Percentiles rank a stretch among this genome's conserved stretches.
Conservation (phyloP, 2,888 invertebrate species). For the Ochlodes sylvanus region DNA sequence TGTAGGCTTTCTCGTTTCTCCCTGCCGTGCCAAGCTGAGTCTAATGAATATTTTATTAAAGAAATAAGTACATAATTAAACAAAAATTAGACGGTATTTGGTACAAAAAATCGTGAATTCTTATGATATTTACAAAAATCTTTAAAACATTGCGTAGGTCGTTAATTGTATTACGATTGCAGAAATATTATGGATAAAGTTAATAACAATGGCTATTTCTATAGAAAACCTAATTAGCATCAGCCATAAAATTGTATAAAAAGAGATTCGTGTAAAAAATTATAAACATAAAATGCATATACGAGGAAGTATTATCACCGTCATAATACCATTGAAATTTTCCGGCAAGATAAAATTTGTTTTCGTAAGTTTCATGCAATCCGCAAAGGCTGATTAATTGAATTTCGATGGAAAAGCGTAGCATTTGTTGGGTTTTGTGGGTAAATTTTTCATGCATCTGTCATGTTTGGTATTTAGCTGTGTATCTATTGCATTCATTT, state of each 20-base stretch:
- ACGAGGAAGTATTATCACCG: too few relatives aligned
- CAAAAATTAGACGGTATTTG: not conserved
- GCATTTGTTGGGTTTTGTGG: constrained; percentile 12
- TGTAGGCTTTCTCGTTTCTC: constrained; percentile 17
- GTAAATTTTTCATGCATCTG: constrained; percentile 7
- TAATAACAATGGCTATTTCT: too few relatives aligned
- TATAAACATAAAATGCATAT: not conserved
- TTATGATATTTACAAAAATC: not conserved
- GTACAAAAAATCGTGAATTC: not conserved
- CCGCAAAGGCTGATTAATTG: constrained; percentile 18
- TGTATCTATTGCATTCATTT: not conserved
- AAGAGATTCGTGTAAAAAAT: not conserved
- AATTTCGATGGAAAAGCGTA: constrained; percentile 15
- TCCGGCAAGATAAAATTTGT: constrained; percentile 4
- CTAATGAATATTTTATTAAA: constrained; percentile 19
- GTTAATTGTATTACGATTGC: not conserved
- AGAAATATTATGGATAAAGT: too few relatives aligned
- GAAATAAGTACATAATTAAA: constrained; percentile 14
- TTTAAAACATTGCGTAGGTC: not conserved
- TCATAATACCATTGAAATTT: not conserved
- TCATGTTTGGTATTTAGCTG: not conserved
- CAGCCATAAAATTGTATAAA: too few relatives aligned
- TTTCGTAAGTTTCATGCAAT: not conserved
- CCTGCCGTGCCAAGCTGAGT: not conserved
- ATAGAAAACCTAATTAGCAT: too few relatives aligned